Evolutionary conservation across 1,140 invertebrate genomes (phyloP).

Genomic region (Solenopsis fugax): DNA sequence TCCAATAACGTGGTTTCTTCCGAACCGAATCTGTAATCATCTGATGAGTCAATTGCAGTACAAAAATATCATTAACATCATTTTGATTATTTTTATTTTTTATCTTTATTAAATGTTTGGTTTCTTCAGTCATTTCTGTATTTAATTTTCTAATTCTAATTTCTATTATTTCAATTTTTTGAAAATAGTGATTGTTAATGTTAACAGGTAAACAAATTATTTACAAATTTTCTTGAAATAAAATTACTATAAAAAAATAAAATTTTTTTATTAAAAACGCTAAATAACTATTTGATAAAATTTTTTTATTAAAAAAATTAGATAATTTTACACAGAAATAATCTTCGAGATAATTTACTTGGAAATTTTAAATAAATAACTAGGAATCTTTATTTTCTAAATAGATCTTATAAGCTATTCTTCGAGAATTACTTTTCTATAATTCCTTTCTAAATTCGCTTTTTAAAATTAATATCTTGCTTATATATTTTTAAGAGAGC

Average conservation of each 20-base stretch:
- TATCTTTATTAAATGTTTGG: neutral
- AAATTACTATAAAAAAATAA: neutral
- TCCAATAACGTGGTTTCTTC: neutral
- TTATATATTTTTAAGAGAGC: neutral
- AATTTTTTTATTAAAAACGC: neutral
- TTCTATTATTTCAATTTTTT: neutral
- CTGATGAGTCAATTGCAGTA: neutral
- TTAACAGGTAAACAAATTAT: neutral
- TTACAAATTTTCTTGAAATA: slow-evolving; percentile 3
- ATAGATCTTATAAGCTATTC: neutral
- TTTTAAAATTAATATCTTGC: neutral
- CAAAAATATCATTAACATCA: neutral
- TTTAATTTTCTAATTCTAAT: neutral
- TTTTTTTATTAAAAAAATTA: neutral
- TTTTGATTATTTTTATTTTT: neutral
- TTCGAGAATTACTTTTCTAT: neutral
- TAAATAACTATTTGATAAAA: neutral
- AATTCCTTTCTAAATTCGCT: neutral
- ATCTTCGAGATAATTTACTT: neutral
- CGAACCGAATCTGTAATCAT: neutral
- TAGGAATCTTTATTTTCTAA: neutral
- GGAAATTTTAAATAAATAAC: neutral
- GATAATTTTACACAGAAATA: neutral
- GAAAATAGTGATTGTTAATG: neutral
- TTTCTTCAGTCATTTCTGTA: neutral